Evolutionary conservation across 1,140 invertebrate species (phyloP).

Genomic region (Bombus ignitus): DNA sequence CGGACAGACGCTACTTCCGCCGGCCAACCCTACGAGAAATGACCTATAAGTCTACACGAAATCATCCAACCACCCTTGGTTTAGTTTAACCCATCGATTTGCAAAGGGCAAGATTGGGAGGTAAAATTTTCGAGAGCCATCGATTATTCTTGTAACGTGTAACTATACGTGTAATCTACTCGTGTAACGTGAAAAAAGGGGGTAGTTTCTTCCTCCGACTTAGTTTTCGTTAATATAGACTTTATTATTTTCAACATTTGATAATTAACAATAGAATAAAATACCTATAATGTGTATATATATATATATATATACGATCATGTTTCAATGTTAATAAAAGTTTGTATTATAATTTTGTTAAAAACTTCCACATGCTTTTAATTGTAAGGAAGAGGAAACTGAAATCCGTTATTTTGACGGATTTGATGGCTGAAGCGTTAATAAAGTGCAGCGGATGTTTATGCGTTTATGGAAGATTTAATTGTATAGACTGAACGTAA

Average conservation of each 20-base stretch:
- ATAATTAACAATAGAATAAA: too few species aligned
- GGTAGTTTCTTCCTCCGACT: neutral
- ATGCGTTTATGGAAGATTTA: too few species aligned
- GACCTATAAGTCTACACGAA: constrained; percentile 1
- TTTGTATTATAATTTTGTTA: neutral
- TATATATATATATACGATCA: too few species aligned
- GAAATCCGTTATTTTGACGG: neutral
- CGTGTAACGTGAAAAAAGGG: too few species aligned
- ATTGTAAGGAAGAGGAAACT: neutral
- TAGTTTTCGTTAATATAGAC: neutral
- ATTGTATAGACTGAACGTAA: too few species aligned
- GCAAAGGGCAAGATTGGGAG: neutral
- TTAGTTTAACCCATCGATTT: neutral
- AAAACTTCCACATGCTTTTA: neutral
- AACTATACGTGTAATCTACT: too few species aligned
- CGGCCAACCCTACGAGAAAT: constrained; percentile 45
- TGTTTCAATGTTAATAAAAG: neutral
- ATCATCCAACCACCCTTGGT: neutral
- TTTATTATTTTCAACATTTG: too few species aligned
- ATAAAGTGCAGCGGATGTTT: too few species aligned
- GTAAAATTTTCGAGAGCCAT: neutral
- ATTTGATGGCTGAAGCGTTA: too few species aligned
- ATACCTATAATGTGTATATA: neutral
- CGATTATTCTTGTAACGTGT: neutral
- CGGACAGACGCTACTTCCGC: constrained; percentile 72